Evolutionary conservation across 2,113 vertebrate species (phyloP).

Genomic region (Coturnix japonica): DNA sequence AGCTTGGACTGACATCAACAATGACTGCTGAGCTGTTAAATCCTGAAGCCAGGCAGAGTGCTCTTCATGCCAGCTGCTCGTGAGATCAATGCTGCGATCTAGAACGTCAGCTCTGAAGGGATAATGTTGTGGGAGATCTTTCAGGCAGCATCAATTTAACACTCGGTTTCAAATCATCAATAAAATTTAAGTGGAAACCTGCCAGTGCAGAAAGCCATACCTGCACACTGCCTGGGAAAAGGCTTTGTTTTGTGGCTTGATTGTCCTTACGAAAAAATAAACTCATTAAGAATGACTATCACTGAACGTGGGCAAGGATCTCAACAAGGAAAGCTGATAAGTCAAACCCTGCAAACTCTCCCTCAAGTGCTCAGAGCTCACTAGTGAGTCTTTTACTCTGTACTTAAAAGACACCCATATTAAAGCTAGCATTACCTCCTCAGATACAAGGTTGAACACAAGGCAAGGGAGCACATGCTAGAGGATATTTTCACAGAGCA

Average conservation of each 20-base stretch:
- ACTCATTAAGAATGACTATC: background rate
- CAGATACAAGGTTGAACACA: too few relatives aligned
- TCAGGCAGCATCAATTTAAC: constrained; percentile 46
- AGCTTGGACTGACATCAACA: background rate
- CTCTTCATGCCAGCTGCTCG: background rate
- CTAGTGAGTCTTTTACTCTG: background rate
- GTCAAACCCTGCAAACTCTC: background rate
- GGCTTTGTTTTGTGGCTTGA: background rate
- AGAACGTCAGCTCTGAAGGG: background rate
- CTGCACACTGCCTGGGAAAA: background rate
- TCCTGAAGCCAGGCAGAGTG: background rate
- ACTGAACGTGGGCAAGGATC: background rate
- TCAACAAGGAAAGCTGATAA: background rate
- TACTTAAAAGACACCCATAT: background rate
- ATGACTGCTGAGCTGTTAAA: background rate
- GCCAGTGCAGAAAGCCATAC: background rate
- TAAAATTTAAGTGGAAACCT: background rate
- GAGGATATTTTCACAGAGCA: background rate
- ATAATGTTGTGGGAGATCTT: background rate
- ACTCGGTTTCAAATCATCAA: background rate
- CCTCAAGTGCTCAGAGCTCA: background rate
- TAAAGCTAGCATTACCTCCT: background rate
- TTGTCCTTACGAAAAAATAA: background rate
- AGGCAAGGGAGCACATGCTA: background rate
- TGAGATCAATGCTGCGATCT: background rate